Base-by-base conservation (phyloP, 1,140 invertebrate genomes). In the Drosophila sp. region DNA sequence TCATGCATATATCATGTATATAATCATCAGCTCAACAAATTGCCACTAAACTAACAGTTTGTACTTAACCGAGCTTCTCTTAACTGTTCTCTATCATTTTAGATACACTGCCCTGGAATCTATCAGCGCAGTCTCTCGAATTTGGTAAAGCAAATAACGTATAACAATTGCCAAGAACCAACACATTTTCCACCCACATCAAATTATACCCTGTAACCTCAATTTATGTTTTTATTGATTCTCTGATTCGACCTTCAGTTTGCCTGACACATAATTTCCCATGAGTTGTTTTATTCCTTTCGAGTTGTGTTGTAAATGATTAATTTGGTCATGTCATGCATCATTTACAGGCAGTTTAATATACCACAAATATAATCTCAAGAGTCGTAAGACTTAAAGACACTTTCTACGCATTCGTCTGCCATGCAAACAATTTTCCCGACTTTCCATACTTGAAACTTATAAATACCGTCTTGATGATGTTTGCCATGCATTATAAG, bases 41-140 rank as follows among this genome's bases (percentile, higher is more conserved):
- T 73, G 32, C 63, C 45, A 77, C 36, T 63, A 57, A 78, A 62
- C 56, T 48, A 63, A 29, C 14, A 34, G 29, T 13, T 51, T 41
- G 56, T 65, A 83, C 79, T 71, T 58, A 78, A 40, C 61, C 61
- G 46, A 76, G 59, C 73, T 45, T 72, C 63, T 64, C 34, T 45
- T 51, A 40, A 57, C 72, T 64, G 51, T 59, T 72, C 62, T 90
- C n/a, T 86, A 46, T 87, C 72, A 78, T 79, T 90, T 64, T 80
- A 89, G 78, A 63, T 82, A 40, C 69, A 90, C 67, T 76, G 78
- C 73, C 75, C 81, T 75, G 72, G 78, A 63, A 78, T 66, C 66
- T 79, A 72, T 69, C 78, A 89, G 79, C 83, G 78, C 67, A 89
- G 82, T 80, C 71, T 78, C 41, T 86, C 82, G 18, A 78, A 79